Base-by-base conservation (phyloP, 2,113 vertebrate species). In the Stigmatopora argus region DNA sequence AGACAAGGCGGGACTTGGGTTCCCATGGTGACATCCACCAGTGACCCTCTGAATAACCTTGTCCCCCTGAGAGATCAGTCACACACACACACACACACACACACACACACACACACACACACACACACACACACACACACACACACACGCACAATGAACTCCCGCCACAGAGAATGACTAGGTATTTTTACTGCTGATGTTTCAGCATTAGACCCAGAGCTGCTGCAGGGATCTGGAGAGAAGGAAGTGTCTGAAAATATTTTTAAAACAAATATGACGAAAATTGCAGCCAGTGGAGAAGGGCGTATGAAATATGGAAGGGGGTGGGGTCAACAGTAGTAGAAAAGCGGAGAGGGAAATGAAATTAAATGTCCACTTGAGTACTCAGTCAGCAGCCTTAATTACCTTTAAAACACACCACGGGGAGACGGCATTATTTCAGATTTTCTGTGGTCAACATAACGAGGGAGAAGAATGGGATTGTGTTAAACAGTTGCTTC, bases 401-500 rank as follows among this genome's bases (percentile, higher is more conserved):
- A 85, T 78, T 83, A 78, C 77, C 67, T 70, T 74, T 78, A 73
- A 75, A 85, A 83, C 44, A 64, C 67, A 55, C 78, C 55, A 41
- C n/a, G 34, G 72, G 77, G 73, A 73, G 53, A n/a, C 56, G 51
- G n/a, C 56, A 26, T 45, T 72, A 53, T 59, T 75, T 63, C 75
- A 45, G 64, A 81, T 73, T 69, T 26, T n/a, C 59, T 62, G 59
- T 71, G 73, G 66, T 45, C 2, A 34, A 57, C 67, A 77, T 71
- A 70, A 57, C 51, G 62, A 77, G 58, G 41, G 60, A 70, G 65
- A 61, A 59, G 76, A 75, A 81, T 69, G 70, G 85, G 85, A 88
- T 90, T 79, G 85, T 81, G 78, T 90, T 86, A 86, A 89, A 81
- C 73, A 84, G 81, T 81, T 80, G 72, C 79, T 79, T 80, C 78